Base-by-base conservation (phyloP, 2,888 invertebrate genomes). In the Plusia festucae region DNA sequence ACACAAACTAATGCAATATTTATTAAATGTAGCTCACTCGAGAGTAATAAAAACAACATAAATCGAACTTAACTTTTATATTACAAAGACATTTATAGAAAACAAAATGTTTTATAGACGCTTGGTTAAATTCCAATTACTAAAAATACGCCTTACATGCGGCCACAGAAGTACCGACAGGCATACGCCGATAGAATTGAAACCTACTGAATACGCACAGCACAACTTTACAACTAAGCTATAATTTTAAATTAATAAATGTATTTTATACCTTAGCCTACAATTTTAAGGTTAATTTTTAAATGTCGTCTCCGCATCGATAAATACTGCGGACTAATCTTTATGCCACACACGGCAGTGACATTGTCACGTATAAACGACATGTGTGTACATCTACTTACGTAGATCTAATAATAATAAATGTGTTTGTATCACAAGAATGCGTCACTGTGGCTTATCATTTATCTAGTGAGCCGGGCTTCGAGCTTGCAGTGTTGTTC, bases 281-380 rank as follows among this genome's bases (percentile, higher is more conserved):
- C 55, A 9, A 60, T 60, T 58, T 58, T 77, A 83, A 78, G 73
- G 78, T 76, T 68, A 76, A 68, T 70, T 75, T 70, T 71, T 18
- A 49, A 64, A 57, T 73, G 65, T 64, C 60, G 20, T 60, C 69
- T 58, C 53, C 55, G 61, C 72, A 72, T 82, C 61, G 72, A 71
- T 77, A 74, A n/a, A 72, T 68, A 69, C 73, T 73, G 40, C 56
- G 53, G 70, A 69, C 79, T 85, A 81, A 87, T 90, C 88, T 82
- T 87, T 86, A 90, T 90, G 85, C 90, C 18, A 53, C 68, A 75
- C 79, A 82, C 85, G 79, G 78, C 78, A 76, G 79, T 88, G 87
- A 88, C 87, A 88, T 88, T 85, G 88, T 89, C 89, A 88, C 90
- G 90, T 89, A 88, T 72, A 69, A 73, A 68, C 76, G 74, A 84